Percentiles rank a stretch among this genome's conserved stretches.
Evolutionary conservation across 2,888 invertebrate genomes (phyloP).

Genomic region (Dioctria linearis): DNA sequence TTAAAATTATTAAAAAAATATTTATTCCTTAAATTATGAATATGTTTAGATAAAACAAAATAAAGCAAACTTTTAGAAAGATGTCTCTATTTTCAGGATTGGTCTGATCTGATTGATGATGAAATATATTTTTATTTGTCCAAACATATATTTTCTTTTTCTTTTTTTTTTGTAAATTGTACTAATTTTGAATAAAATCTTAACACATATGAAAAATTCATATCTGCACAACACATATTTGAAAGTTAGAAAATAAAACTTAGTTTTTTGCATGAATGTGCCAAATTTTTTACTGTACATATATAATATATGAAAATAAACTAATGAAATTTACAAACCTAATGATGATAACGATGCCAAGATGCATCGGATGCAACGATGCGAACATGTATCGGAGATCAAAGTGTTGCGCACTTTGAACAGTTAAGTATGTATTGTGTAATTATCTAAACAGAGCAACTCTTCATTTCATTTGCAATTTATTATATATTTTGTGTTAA

Average conservation of each 20-base stretch:
- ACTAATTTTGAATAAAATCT: not conserved
- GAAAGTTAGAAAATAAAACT: not conserved
- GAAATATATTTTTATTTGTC: not conserved
- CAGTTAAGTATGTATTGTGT: no score
- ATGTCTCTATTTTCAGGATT: not conserved
- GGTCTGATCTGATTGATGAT: not conserved
- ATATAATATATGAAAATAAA: not conserved
- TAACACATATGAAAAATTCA: not conserved
- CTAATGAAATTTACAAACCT: not conserved
- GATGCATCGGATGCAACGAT: not conserved
- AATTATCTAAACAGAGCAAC: no score
- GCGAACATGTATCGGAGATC: not conserved
- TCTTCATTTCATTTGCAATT: no score
- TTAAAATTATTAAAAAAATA: constrained; percentile 25
- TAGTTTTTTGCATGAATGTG: not conserved
- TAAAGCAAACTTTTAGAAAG: not conserved
- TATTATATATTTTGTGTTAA: no score
- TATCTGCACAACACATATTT: not conserved
- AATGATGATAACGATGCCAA: not conserved
- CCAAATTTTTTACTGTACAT: not conserved
- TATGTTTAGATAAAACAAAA: constrained; percentile 33
- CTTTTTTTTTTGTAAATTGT: not conserved
- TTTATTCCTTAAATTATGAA: constrained; percentile 38
- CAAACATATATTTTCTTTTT: no score
- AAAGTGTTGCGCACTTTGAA: not conserved